Evolutionary conservation across 2,888 invertebrate genomes (phyloP).

Genomic region (Coleophora deauratella): DNA sequence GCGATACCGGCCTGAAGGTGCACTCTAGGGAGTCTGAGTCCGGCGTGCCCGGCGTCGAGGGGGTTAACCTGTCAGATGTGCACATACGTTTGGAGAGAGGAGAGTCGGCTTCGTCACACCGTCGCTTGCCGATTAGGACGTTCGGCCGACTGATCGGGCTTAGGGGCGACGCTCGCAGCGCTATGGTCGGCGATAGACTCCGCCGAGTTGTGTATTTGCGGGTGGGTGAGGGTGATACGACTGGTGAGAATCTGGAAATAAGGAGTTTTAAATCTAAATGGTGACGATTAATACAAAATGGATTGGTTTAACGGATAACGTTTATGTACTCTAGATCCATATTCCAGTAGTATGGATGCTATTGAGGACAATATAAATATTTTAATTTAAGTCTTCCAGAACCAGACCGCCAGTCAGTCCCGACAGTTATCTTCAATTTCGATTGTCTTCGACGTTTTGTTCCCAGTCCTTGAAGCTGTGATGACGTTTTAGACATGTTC

Average conservation of each 20-base stretch:
- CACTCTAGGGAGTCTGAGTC: slow-evolving; percentile 65
- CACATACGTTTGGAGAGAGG: slow-evolving; percentile 59
- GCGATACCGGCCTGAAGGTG: slow-evolving; percentile 67
- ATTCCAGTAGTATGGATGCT: too few species aligned
- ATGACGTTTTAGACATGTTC: too few species aligned
- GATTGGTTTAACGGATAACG: too few species aligned
- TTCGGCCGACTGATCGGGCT: slow-evolving; percentile 76
- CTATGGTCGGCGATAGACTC: slow-evolving; percentile 92
- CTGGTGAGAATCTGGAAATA: slow-evolving; percentile 63
- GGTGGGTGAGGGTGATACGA: slow-evolving; percentile 88
- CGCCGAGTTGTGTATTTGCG: slow-evolving; percentile 87
- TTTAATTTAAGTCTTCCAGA: too few species aligned
- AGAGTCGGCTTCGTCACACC: slow-evolving; percentile 76
- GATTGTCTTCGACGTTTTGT: too few species aligned
- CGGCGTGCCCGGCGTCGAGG: slow-evolving; percentile 53
- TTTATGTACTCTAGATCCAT: too few species aligned
- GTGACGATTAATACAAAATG: too few species aligned
- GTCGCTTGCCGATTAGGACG: slow-evolving; percentile 74
- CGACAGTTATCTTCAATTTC: too few species aligned
- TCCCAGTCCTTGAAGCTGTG: too few species aligned
- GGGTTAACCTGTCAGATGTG: slow-evolving; percentile 45
- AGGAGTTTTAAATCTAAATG: slow-evolving; percentile 4
- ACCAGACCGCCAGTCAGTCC: too few species aligned
- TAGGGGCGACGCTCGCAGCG: slow-evolving; percentile 83
- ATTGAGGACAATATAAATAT: too few species aligned